Evolutionary conservation across 2,888 invertebrate genomes (phyloP).

Genomic region (Drosophila pseudotakahashii): DNA sequence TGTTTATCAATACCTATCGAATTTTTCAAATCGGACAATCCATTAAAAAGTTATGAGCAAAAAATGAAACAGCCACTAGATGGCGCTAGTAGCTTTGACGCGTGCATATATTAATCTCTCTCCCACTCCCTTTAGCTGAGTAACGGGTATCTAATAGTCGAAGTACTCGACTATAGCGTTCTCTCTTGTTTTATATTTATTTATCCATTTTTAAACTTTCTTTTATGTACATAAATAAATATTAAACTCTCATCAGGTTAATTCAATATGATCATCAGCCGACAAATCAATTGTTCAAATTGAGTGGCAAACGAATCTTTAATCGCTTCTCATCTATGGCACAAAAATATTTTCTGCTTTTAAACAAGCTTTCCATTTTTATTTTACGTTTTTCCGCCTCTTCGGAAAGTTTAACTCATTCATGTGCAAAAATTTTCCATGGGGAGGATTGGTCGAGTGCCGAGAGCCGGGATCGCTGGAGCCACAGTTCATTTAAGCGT

Average conservation of each 20-base stretch:
- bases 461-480: constrained; percentile 38
- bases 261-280: constrained; percentile 1
- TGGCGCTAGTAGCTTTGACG: no score
- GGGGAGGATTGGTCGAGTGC: constrained; percentile 22
- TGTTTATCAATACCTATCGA: no score
- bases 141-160: no score
- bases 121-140: no score
- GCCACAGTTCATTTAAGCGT: constrained; percentile 72
- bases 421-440: constrained; percentile 68
- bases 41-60: no score
- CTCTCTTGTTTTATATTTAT: no score
- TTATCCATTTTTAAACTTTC: no score
- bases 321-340: constrained; percentile 48
- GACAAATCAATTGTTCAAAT: constrained; percentile 39
- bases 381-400: constrained; percentile 20
- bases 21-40: no score
- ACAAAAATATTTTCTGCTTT: constrained; percentile 57
- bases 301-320: constrained; percentile 27
- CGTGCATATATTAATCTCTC: no score
- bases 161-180: no score
- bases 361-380: constrained; percentile 50
- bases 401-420: constrained; percentile 55
- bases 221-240: no score
- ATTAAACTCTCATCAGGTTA: background rate
- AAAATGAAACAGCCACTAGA: no score